phyloP scores from a whole-genome alignment of 2,888 invertebrate genomes.

The Drosophila barbarae region DNA sequence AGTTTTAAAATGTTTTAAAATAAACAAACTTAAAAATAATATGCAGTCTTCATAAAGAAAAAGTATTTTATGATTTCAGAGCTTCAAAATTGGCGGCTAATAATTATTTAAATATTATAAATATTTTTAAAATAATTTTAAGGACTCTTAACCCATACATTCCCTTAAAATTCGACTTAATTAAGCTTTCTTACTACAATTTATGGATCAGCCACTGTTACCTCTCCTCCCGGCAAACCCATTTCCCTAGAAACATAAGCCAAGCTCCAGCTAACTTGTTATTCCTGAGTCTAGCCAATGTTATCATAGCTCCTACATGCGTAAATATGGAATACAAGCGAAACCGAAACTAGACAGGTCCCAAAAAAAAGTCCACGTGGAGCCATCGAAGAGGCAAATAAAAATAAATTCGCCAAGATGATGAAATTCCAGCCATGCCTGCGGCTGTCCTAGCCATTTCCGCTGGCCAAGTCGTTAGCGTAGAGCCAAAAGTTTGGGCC shows the following conservation, averaged over 20 bases:
- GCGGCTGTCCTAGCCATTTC: conserved; percentile 25
- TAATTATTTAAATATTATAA: too few species aligned
- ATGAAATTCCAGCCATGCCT: conserved; percentile 61
- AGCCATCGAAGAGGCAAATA: conserved; percentile 23
- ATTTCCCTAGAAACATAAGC: conserved; percentile 2
- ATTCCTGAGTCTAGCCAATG: conserved; percentile 31
- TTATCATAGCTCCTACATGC: conserved; percentile 25
- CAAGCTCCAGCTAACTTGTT: conserved; percentile 13
- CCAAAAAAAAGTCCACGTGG: conserved; percentile 25
- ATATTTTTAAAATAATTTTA: too few species aligned
- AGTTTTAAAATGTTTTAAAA: neutral
- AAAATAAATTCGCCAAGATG: conserved; percentile 38
- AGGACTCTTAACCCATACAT: neutral
- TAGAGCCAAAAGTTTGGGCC: conserved; percentile 44
- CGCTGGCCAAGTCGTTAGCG: conserved; percentile 31
- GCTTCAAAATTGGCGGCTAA: too few species aligned
- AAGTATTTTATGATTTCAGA: too few species aligned
- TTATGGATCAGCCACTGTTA: neutral
- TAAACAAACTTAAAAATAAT: too few species aligned
- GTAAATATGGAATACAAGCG: conserved; percentile 16
- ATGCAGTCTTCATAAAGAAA: too few species aligned
- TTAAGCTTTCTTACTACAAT: neutral
- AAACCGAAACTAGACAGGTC: conserved; percentile 13
- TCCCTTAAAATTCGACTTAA: neutral
- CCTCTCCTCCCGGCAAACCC: neutral